Base-by-base conservation (phyloP, 1,140 invertebrate genomes). In the Dinothrombium tinctorium region DNA sequence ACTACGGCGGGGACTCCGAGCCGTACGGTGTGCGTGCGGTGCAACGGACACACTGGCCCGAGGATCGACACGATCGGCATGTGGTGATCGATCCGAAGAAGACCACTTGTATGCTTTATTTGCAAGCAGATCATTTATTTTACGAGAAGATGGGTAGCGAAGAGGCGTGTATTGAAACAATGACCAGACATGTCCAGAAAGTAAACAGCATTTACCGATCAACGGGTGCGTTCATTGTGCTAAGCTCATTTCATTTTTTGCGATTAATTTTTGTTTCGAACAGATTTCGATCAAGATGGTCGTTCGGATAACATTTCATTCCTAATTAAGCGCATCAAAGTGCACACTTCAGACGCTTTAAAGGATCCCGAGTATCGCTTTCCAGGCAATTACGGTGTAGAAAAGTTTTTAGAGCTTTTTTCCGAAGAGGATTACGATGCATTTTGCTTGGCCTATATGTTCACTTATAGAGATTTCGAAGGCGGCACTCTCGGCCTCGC, bases 381-480 rank as follows among this genome's bases (percentile, higher is more conserved):
- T 59, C 76, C 79, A 0, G 79, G 76, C 35, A 86, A 86, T 56
- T 89, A 86, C 56, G 82, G 81, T 5, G 86, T 92, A 20, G 83
- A 89, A 56, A 84, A 87, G 59, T 89, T 83, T 59, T 64, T 89
- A 32, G 82, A 87, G 60, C 65, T 86, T 25, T 89, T 89, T 65
- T 86, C 81, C 71, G 81, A 95, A 69, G 78, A 89, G 56, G 83
- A 96, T 58, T 95, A 96, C 58, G 83, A 94, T 56, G 80, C 82
- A 12, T 98, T 95, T 61, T 99, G 92, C 56, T 64, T 99, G 52
- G 89, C 92, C 28, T 99, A 96, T 58, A 89, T 96, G 74, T 94
- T 98, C 56, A 96, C 92, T 3, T 96, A 94, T 60, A 53, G 92
- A 28, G 90, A 98, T 59, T 99, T 99, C 57, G 84, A 90, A 57